Evolutionary conservation across 2,113 vertebrate species (phyloP).

Genomic region (Numida meleagris): DNA sequence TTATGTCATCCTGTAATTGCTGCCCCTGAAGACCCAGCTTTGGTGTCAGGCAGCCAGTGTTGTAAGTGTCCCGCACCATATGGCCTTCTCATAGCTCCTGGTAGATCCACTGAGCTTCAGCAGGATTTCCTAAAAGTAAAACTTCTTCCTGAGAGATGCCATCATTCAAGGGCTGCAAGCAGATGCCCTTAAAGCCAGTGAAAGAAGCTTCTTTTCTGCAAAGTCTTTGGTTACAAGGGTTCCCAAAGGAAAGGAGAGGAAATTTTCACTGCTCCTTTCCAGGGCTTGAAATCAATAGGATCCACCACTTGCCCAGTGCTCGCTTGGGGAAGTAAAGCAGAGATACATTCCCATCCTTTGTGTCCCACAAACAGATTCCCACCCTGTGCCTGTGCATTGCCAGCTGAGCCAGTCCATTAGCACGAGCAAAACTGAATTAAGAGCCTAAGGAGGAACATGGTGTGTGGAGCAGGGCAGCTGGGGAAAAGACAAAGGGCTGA

Average conservation of each 20-base stretch:
- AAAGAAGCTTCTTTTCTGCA: not conserved
- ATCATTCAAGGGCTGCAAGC: not conserved
- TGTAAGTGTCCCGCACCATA: fast-evolving
- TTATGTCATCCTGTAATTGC: not conserved
- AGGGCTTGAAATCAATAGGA: fast-evolving
- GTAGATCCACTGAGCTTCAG: not conserved
- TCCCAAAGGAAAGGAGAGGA: not conserved
- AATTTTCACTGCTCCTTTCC: not conserved
- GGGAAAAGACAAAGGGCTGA: not conserved
- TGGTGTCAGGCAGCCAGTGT: not conserved
- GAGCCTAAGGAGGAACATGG: not conserved
- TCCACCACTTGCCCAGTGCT: not conserved
- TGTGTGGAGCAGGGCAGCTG: not conserved
- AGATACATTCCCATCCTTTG: not conserved
- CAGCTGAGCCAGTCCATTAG: not conserved
- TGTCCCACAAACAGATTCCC: not conserved
- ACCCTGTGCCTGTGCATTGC: not conserved
- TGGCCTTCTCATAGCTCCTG: not conserved
- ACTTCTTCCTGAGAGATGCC: not conserved
- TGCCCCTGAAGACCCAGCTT: not conserved
- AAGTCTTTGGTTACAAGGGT: not conserved
- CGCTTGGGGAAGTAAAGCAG: not conserved
- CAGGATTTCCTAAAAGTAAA: not conserved
- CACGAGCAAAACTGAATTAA: not conserved
- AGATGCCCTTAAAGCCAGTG: not conserved